Evolutionary conservation across 1,140 invertebrate genomes (phyloP).

Genomic region (Pseudomyrmex sp.): DNA sequence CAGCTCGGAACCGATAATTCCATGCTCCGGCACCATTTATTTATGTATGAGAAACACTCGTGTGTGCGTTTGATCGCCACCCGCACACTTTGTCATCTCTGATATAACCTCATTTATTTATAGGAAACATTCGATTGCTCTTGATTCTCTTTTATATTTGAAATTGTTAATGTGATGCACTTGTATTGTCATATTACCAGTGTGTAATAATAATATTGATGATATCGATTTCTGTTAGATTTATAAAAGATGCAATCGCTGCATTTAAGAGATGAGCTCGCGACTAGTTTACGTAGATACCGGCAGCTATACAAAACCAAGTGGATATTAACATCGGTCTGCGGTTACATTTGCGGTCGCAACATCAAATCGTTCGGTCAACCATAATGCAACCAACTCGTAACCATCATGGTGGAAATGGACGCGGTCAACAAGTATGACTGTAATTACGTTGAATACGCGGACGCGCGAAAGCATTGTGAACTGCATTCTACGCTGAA

Average conservation of each 20-base stretch:
- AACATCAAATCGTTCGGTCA: slow-evolving; percentile 80
- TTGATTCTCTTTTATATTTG: not conserved
- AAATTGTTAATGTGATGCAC: slow-evolving; percentile 7
- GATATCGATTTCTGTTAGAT: not conserved
- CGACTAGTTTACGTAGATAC: slow-evolving; percentile 37
- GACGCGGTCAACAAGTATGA: slow-evolving; percentile 70
- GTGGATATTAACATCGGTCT: slow-evolving; percentile 68
- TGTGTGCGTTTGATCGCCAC: slow-evolving; percentile 38
- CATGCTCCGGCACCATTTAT: slow-evolving; percentile 67
- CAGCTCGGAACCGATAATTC: slow-evolving; percentile 65
- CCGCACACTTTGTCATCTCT: slow-evolving; percentile 62
- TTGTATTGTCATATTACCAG: not conserved
- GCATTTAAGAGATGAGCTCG: slow-evolving; percentile 9
- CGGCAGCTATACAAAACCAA: slow-evolving; percentile 43
- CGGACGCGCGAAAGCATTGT: slow-evolving; percentile 53
- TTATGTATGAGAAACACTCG: slow-evolving; percentile 66
- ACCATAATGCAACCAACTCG: slow-evolving; percentile 82
- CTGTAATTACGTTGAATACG: slow-evolving; percentile 54
- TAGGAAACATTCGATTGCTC: not conserved
- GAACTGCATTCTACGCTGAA: slow-evolving; percentile 40
- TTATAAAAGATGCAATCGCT: not conserved
- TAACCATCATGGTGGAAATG: slow-evolving; percentile 75
- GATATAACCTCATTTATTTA: slow-evolving; percentile 43
- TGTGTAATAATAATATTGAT: not conserved
- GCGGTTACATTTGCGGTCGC: slow-evolving; percentile 68